Percentiles rank a stretch among this genome's conserved stretches.
Evolutionary conservation across 1,140 invertebrate species (phyloP).

Genomic region (Drosophila bocqueti): DNA sequence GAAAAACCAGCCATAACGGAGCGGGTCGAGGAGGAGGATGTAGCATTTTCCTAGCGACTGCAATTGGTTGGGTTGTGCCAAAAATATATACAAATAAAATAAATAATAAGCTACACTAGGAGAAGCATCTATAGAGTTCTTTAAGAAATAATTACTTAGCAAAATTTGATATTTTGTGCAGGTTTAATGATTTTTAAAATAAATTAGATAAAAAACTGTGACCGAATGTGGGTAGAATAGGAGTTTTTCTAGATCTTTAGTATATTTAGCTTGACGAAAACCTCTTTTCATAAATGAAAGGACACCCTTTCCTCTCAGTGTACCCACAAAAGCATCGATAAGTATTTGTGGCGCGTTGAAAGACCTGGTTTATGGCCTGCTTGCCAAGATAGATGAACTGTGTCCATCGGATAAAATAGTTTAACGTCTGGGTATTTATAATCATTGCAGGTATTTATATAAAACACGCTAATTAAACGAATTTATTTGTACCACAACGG

Average conservation of each 20-base stretch:
- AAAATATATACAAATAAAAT: slow-evolving; percentile 38
- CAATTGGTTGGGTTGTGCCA: slow-evolving; percentile 56
- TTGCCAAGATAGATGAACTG: slow-evolving; percentile 51
- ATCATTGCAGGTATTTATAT: slow-evolving; percentile 25
- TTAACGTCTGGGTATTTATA: slow-evolving; percentile 33
- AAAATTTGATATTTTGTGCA: neutral
- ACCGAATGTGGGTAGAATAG: neutral
- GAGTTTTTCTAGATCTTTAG: neutral
- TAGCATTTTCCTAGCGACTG: slow-evolving; percentile 17
- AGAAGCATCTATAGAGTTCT: neutral
- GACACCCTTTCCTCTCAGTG: neutral
- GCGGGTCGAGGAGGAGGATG: slow-evolving; percentile 7
- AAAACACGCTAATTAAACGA: slow-evolving; percentile 32
- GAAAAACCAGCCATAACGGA: slow-evolving; percentile 13
- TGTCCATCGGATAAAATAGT: slow-evolving; percentile 33
- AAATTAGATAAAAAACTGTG: neutral
- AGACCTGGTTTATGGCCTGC: slow-evolving; percentile 42
- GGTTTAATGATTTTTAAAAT: neutral
- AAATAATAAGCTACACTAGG: slow-evolving; percentile 11
- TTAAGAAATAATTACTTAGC: neutral
- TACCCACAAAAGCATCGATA: slow-evolving; percentile 6
- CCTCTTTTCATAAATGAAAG: neutral
- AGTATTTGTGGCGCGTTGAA: slow-evolving; percentile 44
- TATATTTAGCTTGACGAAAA: neutral
- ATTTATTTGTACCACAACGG: neutral